Evolutionary conservation across 2,888 invertebrate species (phyloP).

Genomic region (Mimas tiliae): DNA sequence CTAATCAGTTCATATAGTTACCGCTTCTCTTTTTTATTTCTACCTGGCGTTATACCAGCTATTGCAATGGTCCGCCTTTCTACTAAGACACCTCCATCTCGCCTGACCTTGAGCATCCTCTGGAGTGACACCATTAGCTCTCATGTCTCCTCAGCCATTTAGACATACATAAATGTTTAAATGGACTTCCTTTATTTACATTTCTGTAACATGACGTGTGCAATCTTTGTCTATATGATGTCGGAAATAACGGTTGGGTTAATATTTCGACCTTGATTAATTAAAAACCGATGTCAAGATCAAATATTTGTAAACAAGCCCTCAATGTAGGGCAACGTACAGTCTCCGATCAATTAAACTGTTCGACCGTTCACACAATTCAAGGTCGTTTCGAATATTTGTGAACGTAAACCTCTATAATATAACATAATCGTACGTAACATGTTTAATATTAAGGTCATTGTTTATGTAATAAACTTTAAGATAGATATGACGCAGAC

Average conservation of each 20-base stretch:
- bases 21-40: no score
- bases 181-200: no score
- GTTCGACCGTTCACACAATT: background rate
- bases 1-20: no score
- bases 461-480: background rate
- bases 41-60: no score
- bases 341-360: background rate
- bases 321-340: slow-evolving; percentile 1
- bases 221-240: no score
- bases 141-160: no score
- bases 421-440: slow-evolving; percentile 1
- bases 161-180: no score
- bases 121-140: no score
- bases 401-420: background rate
- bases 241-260: background rate
- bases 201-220: no score
- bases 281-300: background rate
- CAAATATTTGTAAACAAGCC: background rate
- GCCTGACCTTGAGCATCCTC: no score
- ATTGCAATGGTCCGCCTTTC: no score
- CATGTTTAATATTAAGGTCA: background rate
- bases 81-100: no score
- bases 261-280: background rate
- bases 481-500: background rate
- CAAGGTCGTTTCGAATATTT: slow-evolving; percentile 1